Evolutionary conservation across 2,113 vertebrate species (phyloP).

Genomic region (Theristicus caerulescens): DNA sequence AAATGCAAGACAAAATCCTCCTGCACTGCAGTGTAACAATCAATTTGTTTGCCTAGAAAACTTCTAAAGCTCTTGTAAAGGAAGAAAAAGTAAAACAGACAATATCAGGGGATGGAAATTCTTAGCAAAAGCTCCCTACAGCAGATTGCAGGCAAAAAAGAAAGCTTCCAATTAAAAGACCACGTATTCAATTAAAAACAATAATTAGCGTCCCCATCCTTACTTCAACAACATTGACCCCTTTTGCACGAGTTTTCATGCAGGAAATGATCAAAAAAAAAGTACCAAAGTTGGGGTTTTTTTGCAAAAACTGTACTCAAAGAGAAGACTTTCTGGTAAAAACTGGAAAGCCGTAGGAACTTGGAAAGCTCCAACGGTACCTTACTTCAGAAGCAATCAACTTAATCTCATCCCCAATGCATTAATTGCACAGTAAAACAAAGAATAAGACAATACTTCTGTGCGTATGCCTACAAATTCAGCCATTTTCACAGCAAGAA

Average conservation of each 20-base stretch:
- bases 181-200: background rate
- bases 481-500: background rate
- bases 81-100: background rate
- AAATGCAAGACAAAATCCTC: slow-evolving; percentile 32
- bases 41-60: slow-evolving; percentile 47
- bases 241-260: background rate
- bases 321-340: background rate
- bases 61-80: slow-evolving; percentile 17
- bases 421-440: background rate
- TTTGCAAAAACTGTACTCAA: background rate
- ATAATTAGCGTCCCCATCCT: background rate
- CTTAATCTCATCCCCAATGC: background rate
- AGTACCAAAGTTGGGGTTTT: fast-evolving
- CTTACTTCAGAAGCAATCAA: background rate
- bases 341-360: background rate
- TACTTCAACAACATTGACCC: background rate
- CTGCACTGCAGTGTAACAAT: slow-evolving; percentile 31
- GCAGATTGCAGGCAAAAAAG: background rate
- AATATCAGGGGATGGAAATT: background rate
- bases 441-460: background rate
- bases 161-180: background rate
- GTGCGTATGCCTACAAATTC: background rate
- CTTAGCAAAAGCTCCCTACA: background rate
- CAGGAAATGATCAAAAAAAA: background rate
- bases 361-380: background rate